Percentiles rank a stretch among this genome's conserved stretches.
Conservation (phyloP, 2,113 vertebrate genomes). For the Puntigrus tetrazona region DNA sequence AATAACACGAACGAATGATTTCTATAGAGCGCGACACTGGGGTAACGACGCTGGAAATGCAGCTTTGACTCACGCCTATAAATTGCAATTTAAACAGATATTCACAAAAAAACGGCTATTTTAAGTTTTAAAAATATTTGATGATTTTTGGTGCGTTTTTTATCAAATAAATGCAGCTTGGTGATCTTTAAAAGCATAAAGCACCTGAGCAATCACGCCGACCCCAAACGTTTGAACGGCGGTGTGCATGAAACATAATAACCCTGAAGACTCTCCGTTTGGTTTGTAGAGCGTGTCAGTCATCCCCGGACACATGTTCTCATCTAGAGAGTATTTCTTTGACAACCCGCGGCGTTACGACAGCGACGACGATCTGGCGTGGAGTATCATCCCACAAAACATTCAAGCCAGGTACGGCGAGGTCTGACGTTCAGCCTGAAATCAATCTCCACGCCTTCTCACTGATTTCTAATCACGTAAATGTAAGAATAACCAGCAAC, state of each 20-base stretch:
- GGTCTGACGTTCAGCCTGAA: neutral
- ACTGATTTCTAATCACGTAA: too few relatives aligned
- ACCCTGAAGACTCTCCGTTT: neutral
- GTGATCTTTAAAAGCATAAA: neutral
- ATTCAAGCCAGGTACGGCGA: constrained; percentile 14
- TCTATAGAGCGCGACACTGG: neutral
- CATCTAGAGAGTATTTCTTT: constrained; percentile 91
- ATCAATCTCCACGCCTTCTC: neutral
- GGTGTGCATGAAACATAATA: neutral
- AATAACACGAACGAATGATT: too few relatives aligned
- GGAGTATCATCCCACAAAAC: constrained; percentile 84
- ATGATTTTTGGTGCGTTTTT: neutral
- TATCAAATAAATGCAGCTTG: neutral
- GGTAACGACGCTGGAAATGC: neutral
- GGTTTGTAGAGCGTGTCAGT: constrained; percentile 78
- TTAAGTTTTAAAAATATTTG: neutral
- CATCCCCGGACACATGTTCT: constrained; percentile 88
- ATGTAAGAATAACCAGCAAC: too few relatives aligned
- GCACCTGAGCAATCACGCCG: neutral
- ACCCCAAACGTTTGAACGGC: neutral
- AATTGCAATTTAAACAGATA: neutral
- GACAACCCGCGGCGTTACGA: constrained; percentile 96
- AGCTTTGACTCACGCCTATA: neutral
- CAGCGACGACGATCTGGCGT: constrained; percentile 93
- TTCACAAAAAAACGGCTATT: neutral